Evolutionary conservation across 1,140 invertebrate species (phyloP), one percentile per base, ranked within the genome.

Genomic region (Calliphora vicina): DNA sequence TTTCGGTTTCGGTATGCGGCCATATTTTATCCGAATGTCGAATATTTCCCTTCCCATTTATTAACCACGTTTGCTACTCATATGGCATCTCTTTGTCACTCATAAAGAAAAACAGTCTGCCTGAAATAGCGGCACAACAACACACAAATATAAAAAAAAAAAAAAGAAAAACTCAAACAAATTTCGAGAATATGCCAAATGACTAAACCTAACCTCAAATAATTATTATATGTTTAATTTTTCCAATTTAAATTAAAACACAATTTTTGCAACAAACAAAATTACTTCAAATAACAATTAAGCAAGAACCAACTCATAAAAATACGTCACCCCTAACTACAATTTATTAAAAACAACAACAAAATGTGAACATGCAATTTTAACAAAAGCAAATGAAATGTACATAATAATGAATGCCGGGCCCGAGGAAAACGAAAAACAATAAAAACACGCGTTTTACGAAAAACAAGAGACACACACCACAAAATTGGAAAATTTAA

Each of bases 181-280:
- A 13, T 25, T 81, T 81, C 80, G 45, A 81, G 78, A 81, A 81
- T 78, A 78, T 78, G 74, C 74, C 74, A 78, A 78, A 78, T 78
- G 74, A 45, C 74, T 78, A 25, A 78, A 78, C 74, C 20, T 78
- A 78, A 78, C 74, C 74, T 78, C 74, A 78, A 43, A 23, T 50
- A 50, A 50, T 50, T 50, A 50, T 12, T 17, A 50, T 12, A n/a
- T n/a, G n/a, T n/a, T n/a, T n/a, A n/a, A n/a, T n/a, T n/a, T n/a
- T n/a, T n/a, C n/a, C n/a, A n/a, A n/a, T n/a, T n/a, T n/a, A n/a
- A n/a, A n/a, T n/a, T n/a, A n/a, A n/a, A n/a, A n/a, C n/a, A n/a
- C n/a, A n/a, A n/a, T n/a, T n/a, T n/a, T n/a, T n/a, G n/a, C n/a
- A n/a, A n/a, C n/a, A n/a, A n/a, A n/a, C n/a, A n/a, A n/a, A n/a